Conservation (phyloP, 2,113 vertebrate species). For the Hippocampus abdominalis region DNA sequence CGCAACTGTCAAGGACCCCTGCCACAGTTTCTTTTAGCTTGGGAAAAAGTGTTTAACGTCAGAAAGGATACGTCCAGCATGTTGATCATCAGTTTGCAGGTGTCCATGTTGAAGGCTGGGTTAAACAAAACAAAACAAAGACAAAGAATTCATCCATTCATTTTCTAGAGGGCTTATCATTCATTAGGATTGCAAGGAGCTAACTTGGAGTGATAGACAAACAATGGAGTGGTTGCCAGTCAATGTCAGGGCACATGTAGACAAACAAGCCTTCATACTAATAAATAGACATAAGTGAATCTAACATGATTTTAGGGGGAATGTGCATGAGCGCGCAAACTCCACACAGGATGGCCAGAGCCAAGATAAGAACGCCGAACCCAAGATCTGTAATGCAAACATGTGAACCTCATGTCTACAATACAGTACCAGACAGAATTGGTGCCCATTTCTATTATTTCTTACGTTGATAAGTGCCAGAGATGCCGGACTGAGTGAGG, state of each 20-base stretch:
- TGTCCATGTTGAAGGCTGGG: slow-evolving; percentile 92
- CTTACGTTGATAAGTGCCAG: slow-evolving; percentile 87
- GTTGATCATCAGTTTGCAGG: slow-evolving; percentile 91
- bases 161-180: background rate
- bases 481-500: slow-evolving; percentile 85
- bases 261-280: too few species aligned
- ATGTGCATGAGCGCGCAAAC: background rate
- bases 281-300: background rate
- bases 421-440: background rate
- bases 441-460: background rate
- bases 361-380: too few species aligned
- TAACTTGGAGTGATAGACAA: too few species aligned
- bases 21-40: background rate
- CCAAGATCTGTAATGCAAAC: too few species aligned
- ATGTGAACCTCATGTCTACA: too few species aligned
- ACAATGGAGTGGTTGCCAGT: too few species aligned
- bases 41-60: background rate
- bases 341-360: too few species aligned
- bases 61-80: slow-evolving; percentile 97
- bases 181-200: too few species aligned
- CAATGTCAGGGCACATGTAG: too few species aligned
- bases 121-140: slow-evolving; percentile 4
- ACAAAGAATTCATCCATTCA: background rate
- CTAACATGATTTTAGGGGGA: background rate
- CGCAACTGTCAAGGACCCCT: slow-evolving; percentile 69